These are phyloP conservation scores for Carcina quercana DNA, from an alignment of 2,888 invertebrate species.

Conservation along the genomic window DNA sequence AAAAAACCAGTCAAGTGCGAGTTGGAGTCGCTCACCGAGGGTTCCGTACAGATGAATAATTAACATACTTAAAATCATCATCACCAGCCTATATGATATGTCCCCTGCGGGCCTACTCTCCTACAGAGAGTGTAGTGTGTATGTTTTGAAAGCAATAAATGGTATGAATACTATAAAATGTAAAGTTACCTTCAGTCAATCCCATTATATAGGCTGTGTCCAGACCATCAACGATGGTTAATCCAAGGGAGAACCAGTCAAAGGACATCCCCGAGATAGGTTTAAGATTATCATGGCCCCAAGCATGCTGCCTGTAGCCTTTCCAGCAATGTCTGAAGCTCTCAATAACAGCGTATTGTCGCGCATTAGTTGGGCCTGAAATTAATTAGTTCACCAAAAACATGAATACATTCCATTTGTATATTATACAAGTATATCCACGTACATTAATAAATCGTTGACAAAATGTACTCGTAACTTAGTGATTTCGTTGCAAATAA, in stretches of 20 bases:
- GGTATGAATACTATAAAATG: no score
- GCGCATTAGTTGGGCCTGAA: constrained; percentile 83
- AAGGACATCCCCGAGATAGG: constrained; percentile 89
- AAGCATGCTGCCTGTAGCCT: constrained; percentile 94
- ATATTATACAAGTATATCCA: neutral
- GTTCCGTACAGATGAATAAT: no score
- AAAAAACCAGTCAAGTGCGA: no score
- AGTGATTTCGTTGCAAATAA: no score
- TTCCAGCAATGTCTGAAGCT: constrained; percentile 96
- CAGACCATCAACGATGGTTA: constrained; percentile 96
- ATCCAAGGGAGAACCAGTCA: constrained; percentile 97
- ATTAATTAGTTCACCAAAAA: constrained; percentile 24
- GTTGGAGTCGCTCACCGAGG: no score
- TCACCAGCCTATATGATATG: no score
- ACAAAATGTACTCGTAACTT: neutral
- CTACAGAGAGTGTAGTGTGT: no score
- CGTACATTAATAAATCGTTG: neutral
- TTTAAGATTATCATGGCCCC: constrained; percentile 97
- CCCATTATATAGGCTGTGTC: constrained; percentile 99
- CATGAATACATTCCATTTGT: neutral
- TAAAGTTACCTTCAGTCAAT: constrained; percentile 82
- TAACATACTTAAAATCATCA: no score
- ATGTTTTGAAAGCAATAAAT: no score
- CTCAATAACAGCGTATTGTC: constrained; percentile 89
- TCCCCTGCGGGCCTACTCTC: no score